Percentiles rank a stretch among this genome's conserved stretches.
Conservation (phyloP, 2,113 vertebrate genomes). For the Eptesicus fuscus region DNA sequence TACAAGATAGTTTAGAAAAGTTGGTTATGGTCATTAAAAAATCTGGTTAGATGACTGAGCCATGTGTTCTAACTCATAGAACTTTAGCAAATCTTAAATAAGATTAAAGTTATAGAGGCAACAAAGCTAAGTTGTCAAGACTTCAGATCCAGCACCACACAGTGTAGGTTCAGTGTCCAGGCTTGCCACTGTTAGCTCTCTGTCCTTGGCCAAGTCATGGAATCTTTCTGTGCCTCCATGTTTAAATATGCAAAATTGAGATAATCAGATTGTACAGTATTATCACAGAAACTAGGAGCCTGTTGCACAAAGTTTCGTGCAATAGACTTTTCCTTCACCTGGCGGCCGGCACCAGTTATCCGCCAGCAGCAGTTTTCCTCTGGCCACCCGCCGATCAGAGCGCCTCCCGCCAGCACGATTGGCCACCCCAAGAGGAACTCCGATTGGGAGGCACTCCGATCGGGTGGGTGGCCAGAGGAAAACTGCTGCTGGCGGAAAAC, state of each 20-base stretch:
- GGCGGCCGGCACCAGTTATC: too few species aligned
- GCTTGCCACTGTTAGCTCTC: neutral
- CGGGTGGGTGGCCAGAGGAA: too few species aligned
- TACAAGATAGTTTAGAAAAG: neutral
- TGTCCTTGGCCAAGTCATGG: neutral
- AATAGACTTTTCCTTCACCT: too few species aligned
- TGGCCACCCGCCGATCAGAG: too few species aligned
- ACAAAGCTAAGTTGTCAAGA: neutral
- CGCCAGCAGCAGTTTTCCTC: too few species aligned
- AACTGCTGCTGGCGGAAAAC: too few species aligned
- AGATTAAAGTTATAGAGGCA: neutral
- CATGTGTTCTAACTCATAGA: neutral
- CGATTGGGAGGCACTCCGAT: too few species aligned
- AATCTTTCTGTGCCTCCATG: neutral
- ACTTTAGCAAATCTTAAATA: neutral
- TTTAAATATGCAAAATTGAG: neutral
- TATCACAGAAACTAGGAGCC: neutral
- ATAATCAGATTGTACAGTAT: neutral
- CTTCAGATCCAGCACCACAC: neutral
- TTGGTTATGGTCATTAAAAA: neutral
- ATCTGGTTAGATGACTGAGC: neutral
- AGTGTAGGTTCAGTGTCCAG: neutral
- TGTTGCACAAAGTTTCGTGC: too few species aligned
- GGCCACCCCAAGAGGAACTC: too few species aligned
- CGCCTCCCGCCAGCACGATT: too few species aligned